Conservation (phyloP, 2,888 invertebrate genomes). For the Marronus borbonicus region DNA sequence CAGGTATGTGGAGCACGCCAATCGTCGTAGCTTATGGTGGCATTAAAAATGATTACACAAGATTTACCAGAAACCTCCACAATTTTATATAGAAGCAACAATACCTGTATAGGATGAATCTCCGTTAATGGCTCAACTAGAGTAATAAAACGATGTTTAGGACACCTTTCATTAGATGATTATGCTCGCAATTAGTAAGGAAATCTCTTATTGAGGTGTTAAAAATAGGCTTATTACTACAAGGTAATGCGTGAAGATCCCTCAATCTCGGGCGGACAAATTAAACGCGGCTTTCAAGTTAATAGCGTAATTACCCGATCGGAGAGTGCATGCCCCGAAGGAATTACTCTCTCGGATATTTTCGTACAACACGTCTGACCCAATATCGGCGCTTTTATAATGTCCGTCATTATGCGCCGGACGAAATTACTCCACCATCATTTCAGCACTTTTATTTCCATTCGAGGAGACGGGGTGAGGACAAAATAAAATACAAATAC, state of each 20-base stretch:
- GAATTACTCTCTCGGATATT: conserved; percentile 10
- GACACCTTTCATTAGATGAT: background rate
- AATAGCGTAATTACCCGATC: conserved; percentile 34
- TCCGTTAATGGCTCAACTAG: background rate
- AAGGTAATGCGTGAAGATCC: background rate
- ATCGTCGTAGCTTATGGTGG: background rate
- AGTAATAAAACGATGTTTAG: background rate
- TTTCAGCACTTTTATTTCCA: conserved; percentile 11
- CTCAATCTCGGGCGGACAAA: background rate
- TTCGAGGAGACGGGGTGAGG: background rate
- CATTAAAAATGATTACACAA: background rate
- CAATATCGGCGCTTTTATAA: background rate
- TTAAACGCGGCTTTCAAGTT: conserved; percentile 23
- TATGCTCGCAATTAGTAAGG: background rate
- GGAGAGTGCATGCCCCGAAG: conserved; percentile 25
- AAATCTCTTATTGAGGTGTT: conserved; percentile 10
- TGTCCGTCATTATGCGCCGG: conserved; percentile 1
- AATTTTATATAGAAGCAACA: background rate
- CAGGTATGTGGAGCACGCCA: conserved; percentile 9
- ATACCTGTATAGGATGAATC: background rate
- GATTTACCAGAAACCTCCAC: background rate
- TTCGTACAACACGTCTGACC: conserved; percentile 11
- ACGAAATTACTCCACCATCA: conserved; percentile 10
- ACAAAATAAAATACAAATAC: conserved; percentile 10
- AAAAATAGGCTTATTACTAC: conserved; percentile 30